A percentile compares a stretch with the other conserved stretches of the same genome.
phyloP scores from a whole-genome alignment of 2,888 invertebrate genomes.

The Diplazon laetatorius region DNA sequence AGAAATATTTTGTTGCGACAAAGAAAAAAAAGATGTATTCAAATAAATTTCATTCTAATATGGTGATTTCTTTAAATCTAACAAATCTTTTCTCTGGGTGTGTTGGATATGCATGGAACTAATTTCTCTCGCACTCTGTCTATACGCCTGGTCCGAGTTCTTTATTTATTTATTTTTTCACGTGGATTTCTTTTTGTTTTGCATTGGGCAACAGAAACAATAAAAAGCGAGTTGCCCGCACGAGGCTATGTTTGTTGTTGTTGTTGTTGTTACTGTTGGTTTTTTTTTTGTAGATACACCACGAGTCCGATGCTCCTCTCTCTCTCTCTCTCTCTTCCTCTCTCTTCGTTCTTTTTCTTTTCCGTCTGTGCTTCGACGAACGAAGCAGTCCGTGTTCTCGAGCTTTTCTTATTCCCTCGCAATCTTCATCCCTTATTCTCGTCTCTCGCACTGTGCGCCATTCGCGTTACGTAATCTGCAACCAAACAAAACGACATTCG shows the following conservation, averaged over 20 bases:
- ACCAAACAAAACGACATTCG: constrained; percentile 41
- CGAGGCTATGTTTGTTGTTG: no score
- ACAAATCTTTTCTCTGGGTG: no score
- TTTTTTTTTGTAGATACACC: constrained; percentile 34
- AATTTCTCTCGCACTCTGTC: constrained; percentile 4
- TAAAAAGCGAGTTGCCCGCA: no score
- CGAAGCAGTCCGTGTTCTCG: constrained; percentile 40
- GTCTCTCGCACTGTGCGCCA: constrained; percentile 20
- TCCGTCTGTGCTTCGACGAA: constrained; percentile 1
- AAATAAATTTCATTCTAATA: no score
- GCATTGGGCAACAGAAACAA: neutral
- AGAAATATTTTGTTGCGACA: no score
- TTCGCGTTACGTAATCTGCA: constrained; percentile 37
- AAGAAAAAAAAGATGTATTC: no score
- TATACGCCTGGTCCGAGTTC: neutral
- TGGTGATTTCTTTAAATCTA: no score
- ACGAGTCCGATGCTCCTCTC: constrained; percentile 36
- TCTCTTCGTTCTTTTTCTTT: constrained; percentile 31
- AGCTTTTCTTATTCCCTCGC: constrained; percentile 24
- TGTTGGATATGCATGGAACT: neutral
- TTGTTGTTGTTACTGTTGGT: no score
- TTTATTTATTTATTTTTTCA: no score
- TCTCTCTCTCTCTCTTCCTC: constrained; percentile 17
- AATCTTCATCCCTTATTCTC: constrained; percentile 41
- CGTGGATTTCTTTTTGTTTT: constrained; percentile 41